Base-by-base conservation (phyloP, 2,888 invertebrate species). In the Gibbula magus region DNA sequence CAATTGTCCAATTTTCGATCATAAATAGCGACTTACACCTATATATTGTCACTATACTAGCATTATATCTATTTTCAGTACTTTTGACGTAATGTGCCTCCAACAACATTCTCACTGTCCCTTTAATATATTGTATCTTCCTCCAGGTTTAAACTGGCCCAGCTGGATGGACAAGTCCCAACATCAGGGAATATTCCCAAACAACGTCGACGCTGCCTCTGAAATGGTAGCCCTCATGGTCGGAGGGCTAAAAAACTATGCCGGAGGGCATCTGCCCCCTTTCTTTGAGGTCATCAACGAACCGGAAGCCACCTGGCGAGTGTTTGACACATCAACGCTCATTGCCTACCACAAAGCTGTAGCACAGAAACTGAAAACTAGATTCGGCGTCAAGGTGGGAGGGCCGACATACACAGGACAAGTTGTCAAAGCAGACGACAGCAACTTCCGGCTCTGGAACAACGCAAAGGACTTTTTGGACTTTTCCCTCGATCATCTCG, bases 241-340 rank as follows among this genome's bases (percentile, higher is more conserved):
- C 13, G 29, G 29, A 18, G 25, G 61, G 0, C 16, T 29, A 2
- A 61, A 61, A 13, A 16, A 61, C 29, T 61, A 61, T 25, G 29
- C 25, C 8, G 61, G 61, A 16, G 61, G 61, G 16, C 61, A 61
- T 29, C 61, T 61, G 25, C 61, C 61, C 4, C 29, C 61, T 25
- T 61, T 25, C 61, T 61, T 61, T n/a, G 61, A 61, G 18, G 61
- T 61, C 61, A 61, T 61, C 29, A 61, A 61, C 61, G 61, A 61
- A 13, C 61, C 61, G 29, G 61, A 61, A 25, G 61, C 61, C 22
- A 29, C 61, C 18, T 61, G 29, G 25, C 25, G 29, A 29, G 29
- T 61, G 16, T 29, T 61, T 7, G 61, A 61, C 29, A 29, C 61
- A 25, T 16, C 61, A 29, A 29, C 61, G 10, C 16, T 61, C 16